Base-by-base conservation (phyloP, 2,113 vertebrate species). In the Solea solea region DNA sequence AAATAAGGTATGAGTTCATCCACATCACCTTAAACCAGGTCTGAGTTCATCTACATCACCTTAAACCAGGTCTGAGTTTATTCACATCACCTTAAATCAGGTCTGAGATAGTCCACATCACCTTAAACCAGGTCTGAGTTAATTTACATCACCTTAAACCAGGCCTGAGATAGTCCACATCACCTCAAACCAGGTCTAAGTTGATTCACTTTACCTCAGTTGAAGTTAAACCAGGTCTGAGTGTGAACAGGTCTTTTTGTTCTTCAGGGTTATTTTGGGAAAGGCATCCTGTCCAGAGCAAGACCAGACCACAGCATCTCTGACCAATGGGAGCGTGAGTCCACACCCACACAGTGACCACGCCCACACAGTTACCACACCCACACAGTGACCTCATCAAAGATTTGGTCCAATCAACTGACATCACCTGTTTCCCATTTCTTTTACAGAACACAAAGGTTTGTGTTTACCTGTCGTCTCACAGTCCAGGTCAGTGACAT, bases 211-310 rank as follows among this genome's bases (percentile, higher is more conserved):
- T 21, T 21, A 21, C 21, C 21, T 21, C 21, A 21, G 21, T 21
- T 21, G 21, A 1, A 21, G 21, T 21, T 21, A 21, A 21, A 21
- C 21, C 21, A 21, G 21, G 21, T 21, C 21, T 21, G 21, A 21
- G 21, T 21, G 21, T 21, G 21, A 21, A 21, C 13, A 3, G 7
- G 34, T 21, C n/a, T 80, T 58, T 41, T 58, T 70, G 46, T 73
- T 42, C 28, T 64, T 65, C 60, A 99, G 97, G 97, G 97, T 42
- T 98, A 94, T 78, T 98, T 98, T 89, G 97, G 97, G 39, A 99
- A 98, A 94, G 97, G 97, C 0, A 71, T 97, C 72, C 91, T 99
- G 58, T 98, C 97, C 45, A 95, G 95, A 91, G 95, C 95, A 79
- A 88, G 94, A 50, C 97, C 97, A 0, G 91, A 90, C 56, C 94